These are phyloP conservation scores for Scylla paramamosain DNA, from an alignment of 1,140 invertebrate species.

Conservation along the genomic window DNA sequence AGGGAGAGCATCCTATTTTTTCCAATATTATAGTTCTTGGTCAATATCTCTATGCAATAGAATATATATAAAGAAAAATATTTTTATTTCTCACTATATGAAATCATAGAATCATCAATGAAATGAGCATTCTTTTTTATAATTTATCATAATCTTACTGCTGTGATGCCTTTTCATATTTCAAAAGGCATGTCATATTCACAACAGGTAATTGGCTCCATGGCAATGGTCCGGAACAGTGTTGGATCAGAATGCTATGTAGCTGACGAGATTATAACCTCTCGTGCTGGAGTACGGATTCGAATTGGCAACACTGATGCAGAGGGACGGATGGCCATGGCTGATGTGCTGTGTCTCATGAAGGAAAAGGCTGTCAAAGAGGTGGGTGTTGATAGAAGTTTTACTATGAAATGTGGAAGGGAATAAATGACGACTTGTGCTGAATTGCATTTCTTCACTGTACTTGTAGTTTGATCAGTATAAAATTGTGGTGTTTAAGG, in stretches of 20 bases:
- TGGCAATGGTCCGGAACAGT: conserved; percentile 95
- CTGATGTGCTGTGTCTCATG: conserved; percentile 91
- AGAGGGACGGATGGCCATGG: conserved; percentile 97
- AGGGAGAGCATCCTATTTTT: no score
- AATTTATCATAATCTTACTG: background rate
- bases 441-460: background rate
- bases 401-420: no score
- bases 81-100: no score
- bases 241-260: conserved; percentile 95
- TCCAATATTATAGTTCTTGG: no score
- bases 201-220: conserved; percentile 87
- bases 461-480: background rate
- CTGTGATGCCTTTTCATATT: background rate
- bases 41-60: no score
- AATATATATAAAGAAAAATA: no score
- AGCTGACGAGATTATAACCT: conserved; percentile 93
- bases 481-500: background rate
- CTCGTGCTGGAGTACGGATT: conserved; percentile 87
- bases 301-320: conserved; percentile 97
- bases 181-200: background rate
- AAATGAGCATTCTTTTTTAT: background rate
- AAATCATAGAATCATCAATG: no score
- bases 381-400: conserved; percentile 49
- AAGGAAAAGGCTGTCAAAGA: conserved; percentile 85
- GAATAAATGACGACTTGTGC: background rate